Base-by-base conservation (phyloP, 2,888 invertebrate genomes). In the Invenusta paracnida region DNA sequence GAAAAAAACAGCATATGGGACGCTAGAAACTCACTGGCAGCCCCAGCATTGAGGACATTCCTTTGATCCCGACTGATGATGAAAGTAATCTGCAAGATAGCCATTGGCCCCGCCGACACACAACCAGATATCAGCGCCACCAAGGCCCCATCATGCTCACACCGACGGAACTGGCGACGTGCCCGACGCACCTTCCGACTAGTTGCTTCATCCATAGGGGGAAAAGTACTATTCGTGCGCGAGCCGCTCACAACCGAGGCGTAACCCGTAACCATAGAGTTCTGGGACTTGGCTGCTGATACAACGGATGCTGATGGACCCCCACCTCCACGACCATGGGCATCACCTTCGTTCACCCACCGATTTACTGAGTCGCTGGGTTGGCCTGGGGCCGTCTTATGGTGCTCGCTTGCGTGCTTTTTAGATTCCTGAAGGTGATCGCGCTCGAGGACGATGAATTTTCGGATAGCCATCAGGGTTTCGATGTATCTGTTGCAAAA, bases 71-170 rank as follows among this genome's bases (percentile, higher is more conserved):
- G 29, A 1, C 27, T 23, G 48, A 83, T 17, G n/a, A 31, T 27
- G 17, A 83, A 27, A 67, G 28, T 27, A 27, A 83, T 11, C 1
- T 31, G 25, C n/a, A 25, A 30, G 1, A 83, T 83, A 0, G 83
- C 83, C 25, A 83, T 31, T 31, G 83, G 83, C 1, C 83, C 83
- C 1, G 83, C 83, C 1, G 31, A 30, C 23, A 48, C 27, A 17
- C 31, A 67, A 2, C 83, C 83, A 31, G 83, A 30, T 31, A 83
- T n/a, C 27, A 83, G 48, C 5, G 83, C 83, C 83, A 83, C 48
- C 27, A 25, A 48, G 17, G 83, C 83, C 13, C 83, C 83, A 30
- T 83, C 83, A 25, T 83, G 83, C 25, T 83, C 83, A 83, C 83
- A 83, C 1, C 83, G 83, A n/a, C 48, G 30, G 31, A 31, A 83